Evolutionary conservation across 37 sponge, comb jelly and placozoan genomes (phyloP).

Genomic region (Aphrocallistes beatrix): DNA sequence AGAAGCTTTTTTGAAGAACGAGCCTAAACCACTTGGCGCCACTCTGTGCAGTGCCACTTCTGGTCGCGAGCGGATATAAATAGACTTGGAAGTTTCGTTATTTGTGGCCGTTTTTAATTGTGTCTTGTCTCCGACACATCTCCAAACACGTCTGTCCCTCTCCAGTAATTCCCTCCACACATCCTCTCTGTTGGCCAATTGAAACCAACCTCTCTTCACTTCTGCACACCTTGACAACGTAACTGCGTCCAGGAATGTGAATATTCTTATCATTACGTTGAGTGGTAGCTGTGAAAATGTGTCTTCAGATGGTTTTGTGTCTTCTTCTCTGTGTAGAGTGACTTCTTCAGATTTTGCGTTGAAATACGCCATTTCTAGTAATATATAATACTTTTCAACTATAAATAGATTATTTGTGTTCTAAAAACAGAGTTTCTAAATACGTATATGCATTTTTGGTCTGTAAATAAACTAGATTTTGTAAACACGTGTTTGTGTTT

Average conservation of each 20-base stretch:
- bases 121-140: neutral
- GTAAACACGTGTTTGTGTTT: no score
- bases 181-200: neutral
- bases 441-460: no score
- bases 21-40: neutral
- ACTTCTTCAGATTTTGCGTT: constrained; percentile 14
- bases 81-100: neutral
- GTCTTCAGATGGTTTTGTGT: neutral
- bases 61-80: neutral
- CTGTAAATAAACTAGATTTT: no score
- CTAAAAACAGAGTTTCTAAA: no score
- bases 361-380: neutral
- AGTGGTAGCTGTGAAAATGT: neutral
- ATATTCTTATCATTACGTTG: neutral
- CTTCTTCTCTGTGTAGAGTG: neutral
- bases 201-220: neutral
- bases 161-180: neutral
- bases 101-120: neutral
- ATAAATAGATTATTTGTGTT: neutral
- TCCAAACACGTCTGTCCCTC: neutral
- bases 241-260: neutral
- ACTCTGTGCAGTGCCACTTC: neutral
- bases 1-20: neutral
- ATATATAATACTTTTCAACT: neutral
- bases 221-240: neutral